A percentile compares a stretch with the other conserved stretches of the same genome.
phyloP scores from a whole-genome alignment of 2,888 invertebrate species.

The Drosophila prolongata region DNA sequence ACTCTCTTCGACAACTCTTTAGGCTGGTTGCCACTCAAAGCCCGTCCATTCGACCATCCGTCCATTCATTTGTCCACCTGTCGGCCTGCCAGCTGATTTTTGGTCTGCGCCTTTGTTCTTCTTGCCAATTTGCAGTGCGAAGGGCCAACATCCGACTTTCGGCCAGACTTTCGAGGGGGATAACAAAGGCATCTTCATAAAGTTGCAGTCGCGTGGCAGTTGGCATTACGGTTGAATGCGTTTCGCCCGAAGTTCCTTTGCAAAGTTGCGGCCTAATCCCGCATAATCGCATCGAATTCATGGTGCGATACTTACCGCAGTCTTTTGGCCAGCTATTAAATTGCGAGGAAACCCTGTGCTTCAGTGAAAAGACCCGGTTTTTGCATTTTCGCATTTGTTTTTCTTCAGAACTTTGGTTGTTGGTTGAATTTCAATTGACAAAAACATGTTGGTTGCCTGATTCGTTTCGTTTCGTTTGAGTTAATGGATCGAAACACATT shows the following conservation, averaged over 20 bases:
- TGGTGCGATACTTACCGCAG: constrained; percentile 50
- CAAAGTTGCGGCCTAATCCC: constrained; percentile 44
- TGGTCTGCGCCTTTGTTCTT: background rate
- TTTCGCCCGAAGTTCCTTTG: background rate
- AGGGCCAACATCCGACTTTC: background rate
- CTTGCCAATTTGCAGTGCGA: constrained; percentile 4
- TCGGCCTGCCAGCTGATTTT: constrained; percentile 2
- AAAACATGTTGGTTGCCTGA: constrained; percentile 8
- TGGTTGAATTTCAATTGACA: constrained; percentile 33
- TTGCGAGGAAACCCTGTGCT: constrained; percentile 12
- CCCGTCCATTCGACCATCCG: background rate
- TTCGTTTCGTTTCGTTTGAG: constrained; percentile 22
- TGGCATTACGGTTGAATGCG: constrained; percentile 40
- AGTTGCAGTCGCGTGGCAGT: constrained; percentile 30
- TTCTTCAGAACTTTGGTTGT: constrained; percentile 47
- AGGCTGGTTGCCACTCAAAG: constrained; percentile 16
- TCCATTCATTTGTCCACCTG: background rate
- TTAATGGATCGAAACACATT: constrained; percentile 10
- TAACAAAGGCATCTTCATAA: constrained; percentile 30
- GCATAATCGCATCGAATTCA: constrained; percentile 58
- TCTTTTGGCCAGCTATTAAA: constrained; percentile 46
- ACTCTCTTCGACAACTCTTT: constrained; percentile 29
- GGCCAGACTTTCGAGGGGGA: constrained; percentile 13
- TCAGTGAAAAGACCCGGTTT: background rate
- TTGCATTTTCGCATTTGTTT: constrained; percentile 34